Base-by-base conservation (phyloP, 2,888 invertebrate genomes). In the Diplolepis rosae region DNA sequence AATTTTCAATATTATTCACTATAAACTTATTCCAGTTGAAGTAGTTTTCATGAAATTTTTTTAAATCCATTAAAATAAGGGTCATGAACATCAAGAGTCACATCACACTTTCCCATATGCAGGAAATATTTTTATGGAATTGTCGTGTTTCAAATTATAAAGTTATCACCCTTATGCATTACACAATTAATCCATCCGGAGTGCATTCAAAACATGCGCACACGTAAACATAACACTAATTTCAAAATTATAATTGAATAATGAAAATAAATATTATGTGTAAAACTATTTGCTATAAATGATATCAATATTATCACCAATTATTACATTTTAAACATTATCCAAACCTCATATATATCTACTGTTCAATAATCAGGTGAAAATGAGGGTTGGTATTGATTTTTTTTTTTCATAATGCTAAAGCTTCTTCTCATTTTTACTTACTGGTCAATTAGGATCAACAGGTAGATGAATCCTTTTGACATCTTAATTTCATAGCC, bases 401-500 rank as follows among this genome's bases (percentile, higher is more conserved):
- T 11, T 32, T 0, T 11, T 39, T n/a, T 6, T n/a, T n/a, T n/a
- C n/a, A n/a, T n/a, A 24, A 39, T 61, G 13, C 24, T 5, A 4
- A 18, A 13, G 18, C 32, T 9, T 61, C 39, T 61, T 39, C 6
- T 56, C n/a, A n/a, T n/a, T n/a, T 35, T 3, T 4, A 13, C 13
- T 24, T n/a, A 2, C 9, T 1, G 22, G 35, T 39, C 15, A 39
- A 61, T 61, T 61, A 39, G 39, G 24, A 61, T 61, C 61, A 61
- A 39, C 61, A 61, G 61, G 61, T 39, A n/a, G 22, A 4, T 24
- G 35, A 22, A 24, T 13, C 27, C n/a, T n/a, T 61, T 27, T 13
- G 27, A 27, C 35, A 61, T 39, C 3, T n/a, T 61, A 39, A 61
- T 61, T 61, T 39, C 39, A 27, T 39, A 24, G 24, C n/a, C 39